Base-by-base conservation (phyloP, 2,797 vertebrate species). In the Halcyon chelicuti region DNA sequence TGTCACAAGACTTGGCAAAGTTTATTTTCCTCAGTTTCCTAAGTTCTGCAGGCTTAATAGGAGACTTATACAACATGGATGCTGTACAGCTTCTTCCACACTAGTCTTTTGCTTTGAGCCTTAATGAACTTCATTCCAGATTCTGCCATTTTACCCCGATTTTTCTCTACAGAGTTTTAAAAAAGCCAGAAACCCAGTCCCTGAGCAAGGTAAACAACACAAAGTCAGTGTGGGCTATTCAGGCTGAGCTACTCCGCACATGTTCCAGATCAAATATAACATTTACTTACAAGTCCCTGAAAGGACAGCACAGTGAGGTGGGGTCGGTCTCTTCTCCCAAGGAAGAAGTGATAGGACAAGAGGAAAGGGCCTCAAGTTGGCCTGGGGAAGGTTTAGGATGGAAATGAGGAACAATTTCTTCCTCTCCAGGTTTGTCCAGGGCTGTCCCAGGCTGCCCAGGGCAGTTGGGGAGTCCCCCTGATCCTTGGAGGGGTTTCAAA, bases 1-100 rank as follows among this genome's bases (percentile, higher is more conserved):
- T 33, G 37, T 25, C 68, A 49, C 25, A 57, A 29, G 51, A 51
- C 9, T 20, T 40, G 26, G 6, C 13, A 80, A 57, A 17, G 5
- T 7, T 63, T 21, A 31, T n/a, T 62, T 71, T 40, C 37, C 54
- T 17, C 42, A 5, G 18, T 62, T 71, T 40, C 37, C 54, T 17
- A 39, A 5, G 18, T 37, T 75, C 26, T 80, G 4, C 10, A 13
- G 14, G 19, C 6, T 88, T 19, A 13, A 54, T 47, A 46, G 31
- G 42, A 65, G 60, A 42, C 10, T 19, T 19, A 9, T 15, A 10
- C 4, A 23, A 21, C 21, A 2, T 0, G 3, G 25, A 16, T 39
- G 17, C 11, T 22, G 19, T 10, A 7, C 29, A 62, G 26, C 37
- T 84, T 47, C n/a, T 44, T 75, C 39, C 33, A 15, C 2, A 11